phyloP scores from a whole-genome alignment of 2,797 vertebrate species.

The Gymnothorax reevesii region DNA sequence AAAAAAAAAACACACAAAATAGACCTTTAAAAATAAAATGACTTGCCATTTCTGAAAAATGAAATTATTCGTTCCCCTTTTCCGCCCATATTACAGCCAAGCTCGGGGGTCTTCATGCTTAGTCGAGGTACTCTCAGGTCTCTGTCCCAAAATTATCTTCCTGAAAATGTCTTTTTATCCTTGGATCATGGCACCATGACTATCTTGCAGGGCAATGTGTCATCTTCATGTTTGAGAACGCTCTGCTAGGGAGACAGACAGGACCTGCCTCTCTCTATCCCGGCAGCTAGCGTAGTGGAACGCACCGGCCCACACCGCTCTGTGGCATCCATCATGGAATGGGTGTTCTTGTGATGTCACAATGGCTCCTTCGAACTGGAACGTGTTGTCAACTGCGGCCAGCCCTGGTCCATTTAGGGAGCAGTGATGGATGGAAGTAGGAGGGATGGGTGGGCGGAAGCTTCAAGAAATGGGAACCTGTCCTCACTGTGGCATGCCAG shows the following conservation, averaged over 20 bases:
- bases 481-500: neutral
- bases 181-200: conserved; percentile 50
- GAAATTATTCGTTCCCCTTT: neutral
- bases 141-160: neutral
- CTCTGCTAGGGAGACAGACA: conserved; percentile 47
- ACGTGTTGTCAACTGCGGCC: neutral
- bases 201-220: conserved; percentile 56
- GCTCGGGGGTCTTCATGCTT: neutral
- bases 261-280: conserved; percentile 52
- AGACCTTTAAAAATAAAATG: neutral
- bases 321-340: conserved; percentile 64
- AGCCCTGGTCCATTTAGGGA: conserved; percentile 17
- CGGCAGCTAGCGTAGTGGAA: conserved; percentile 60
- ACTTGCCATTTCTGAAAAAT: neutral
- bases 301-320: conserved; percentile 51
- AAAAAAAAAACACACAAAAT: neutral
- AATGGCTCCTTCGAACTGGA: conserved; percentile 39
- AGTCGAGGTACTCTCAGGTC: neutral
- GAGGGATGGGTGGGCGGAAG: neutral
- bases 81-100: neutral
- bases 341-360: conserved; percentile 55
- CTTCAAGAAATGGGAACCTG: neutral
- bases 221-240: conserved; percentile 64
- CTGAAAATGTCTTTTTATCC: conserved; percentile 29
- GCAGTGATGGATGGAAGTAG: conserved; percentile 14